Conservation (phyloP, 2,888 invertebrate species). For the Prosopocoilus inquinatus region DNA sequence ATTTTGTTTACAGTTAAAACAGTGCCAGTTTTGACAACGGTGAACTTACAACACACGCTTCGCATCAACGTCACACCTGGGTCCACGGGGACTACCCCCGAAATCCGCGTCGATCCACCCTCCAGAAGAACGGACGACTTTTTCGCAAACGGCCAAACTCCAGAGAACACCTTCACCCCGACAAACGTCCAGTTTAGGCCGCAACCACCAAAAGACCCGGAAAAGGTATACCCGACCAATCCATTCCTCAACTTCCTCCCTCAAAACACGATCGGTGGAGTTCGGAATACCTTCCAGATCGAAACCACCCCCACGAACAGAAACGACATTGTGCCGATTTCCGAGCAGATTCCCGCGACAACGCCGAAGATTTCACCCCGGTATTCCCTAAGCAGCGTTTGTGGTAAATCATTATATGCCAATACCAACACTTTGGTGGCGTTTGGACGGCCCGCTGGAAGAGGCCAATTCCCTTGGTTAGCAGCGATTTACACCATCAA, state of each 20-base stretch:
- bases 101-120: neutral
- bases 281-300: neutral
- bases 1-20: slow-evolving; percentile 39
- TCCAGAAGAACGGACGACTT: neutral
- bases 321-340: neutral
- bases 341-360: neutral
- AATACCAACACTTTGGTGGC: slow-evolving; percentile 42
- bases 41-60: slow-evolving; percentile 55
- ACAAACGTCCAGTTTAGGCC: slow-evolving; percentile 12
- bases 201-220: slow-evolving; percentile 7
- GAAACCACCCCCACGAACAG: neutral
- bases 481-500: slow-evolving; percentile 43
- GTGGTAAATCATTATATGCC: slow-evolving; percentile 39
- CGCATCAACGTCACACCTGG: slow-evolving; percentile 38
- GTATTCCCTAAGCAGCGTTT: slow-evolving; percentile 19
- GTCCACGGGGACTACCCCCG: neutral
- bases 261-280: neutral
- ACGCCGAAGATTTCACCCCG: slow-evolving; percentile 4
- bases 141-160: slow-evolving; percentile 1
- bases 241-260: slow-evolving; percentile 5
- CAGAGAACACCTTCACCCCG: neutral
- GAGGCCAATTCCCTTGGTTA: slow-evolving; percentile 47
- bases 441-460: slow-evolving; percentile 37
- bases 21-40: slow-evolving; percentile 49
- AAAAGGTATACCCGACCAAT: slow-evolving; percentile 9